Conservation (phyloP, 2,113 vertebrate genomes). For the Erythrocercus mccallii region DNA sequence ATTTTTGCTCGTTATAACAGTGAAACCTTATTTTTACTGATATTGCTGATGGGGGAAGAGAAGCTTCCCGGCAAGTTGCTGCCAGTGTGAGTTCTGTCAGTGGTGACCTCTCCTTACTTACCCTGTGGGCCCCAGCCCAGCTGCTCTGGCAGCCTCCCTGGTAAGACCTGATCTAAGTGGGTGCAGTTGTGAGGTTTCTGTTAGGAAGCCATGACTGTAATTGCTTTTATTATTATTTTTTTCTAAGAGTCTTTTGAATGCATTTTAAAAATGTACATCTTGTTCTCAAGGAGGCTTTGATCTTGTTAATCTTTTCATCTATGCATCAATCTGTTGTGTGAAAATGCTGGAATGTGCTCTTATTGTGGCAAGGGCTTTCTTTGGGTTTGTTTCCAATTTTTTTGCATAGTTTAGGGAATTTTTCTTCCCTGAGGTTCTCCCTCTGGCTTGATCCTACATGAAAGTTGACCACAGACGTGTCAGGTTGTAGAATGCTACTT, state of each 20-base stretch:
- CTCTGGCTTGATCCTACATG: constrained; percentile 27
- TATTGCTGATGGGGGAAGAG: neutral
- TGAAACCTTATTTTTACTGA: neutral
- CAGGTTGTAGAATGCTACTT: constrained; percentile 21
- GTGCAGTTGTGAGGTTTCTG: neutral
- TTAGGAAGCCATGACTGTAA: neutral
- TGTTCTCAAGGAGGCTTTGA: constrained; percentile 52
- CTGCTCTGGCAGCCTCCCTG: neutral
- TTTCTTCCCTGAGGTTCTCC: constrained; percentile 21
- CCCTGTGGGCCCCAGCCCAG: neutral
- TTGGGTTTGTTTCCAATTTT: neutral
- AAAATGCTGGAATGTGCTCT: constrained; percentile 23
- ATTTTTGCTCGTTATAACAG: neutral
- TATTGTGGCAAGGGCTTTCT: constrained; percentile 9
- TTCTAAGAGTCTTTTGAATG: neutral
- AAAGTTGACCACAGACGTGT: constrained; percentile 29
- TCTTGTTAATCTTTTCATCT: constrained; percentile 60
- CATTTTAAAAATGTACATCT: neutral
- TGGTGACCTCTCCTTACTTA: neutral
- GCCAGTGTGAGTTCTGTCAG: neutral
- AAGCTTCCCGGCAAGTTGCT: neutral
- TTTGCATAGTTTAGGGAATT: constrained; percentile 21
- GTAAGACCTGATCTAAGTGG: neutral
- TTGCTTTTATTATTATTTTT: neutral
- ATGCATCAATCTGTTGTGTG: constrained; percentile 21